Evolutionary conservation across 2,113 vertebrate species (phyloP).

Genomic region (Nansenia antarctica): DNA sequence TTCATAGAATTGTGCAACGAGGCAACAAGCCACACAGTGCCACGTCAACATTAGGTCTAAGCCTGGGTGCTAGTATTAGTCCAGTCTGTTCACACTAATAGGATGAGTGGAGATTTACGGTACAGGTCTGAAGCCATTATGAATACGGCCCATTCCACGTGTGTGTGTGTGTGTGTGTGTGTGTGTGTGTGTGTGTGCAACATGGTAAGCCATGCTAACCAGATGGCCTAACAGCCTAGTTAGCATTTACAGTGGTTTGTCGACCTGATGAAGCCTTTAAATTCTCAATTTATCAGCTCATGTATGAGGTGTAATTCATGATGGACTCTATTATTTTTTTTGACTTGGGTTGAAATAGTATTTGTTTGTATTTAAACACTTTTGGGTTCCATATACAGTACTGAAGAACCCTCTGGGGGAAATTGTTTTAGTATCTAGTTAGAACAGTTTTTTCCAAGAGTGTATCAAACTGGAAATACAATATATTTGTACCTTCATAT

Average conservation of each 20-base stretch:
- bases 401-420: too few species aligned
- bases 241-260: constrained; percentile 2
- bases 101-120: constrained; percentile 32
- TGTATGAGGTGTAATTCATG: too few species aligned
- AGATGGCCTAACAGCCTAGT: constrained; percentile 26
- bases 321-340: too few species aligned
- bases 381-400: too few species aligned
- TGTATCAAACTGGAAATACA: too few species aligned
- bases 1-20: background rate
- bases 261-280: constrained; percentile 2
- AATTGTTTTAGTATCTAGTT: too few species aligned
- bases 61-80: background rate
- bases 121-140: background rate
- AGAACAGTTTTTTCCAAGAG: too few species aligned
- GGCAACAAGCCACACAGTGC: background rate
- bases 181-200: constrained; percentile 8
- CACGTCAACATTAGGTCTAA: background rate
- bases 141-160: background rate
- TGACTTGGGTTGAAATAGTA: too few species aligned
- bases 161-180: constrained; percentile 6
- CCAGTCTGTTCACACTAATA: constrained; percentile 21
- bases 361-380: too few species aligned
- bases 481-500: background rate
- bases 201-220: constrained; percentile 19
- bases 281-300: background rate